Evolutionary conservation across 1,140 invertebrate species (phyloP).

Genomic region (Hypothenemus hampei): DNA sequence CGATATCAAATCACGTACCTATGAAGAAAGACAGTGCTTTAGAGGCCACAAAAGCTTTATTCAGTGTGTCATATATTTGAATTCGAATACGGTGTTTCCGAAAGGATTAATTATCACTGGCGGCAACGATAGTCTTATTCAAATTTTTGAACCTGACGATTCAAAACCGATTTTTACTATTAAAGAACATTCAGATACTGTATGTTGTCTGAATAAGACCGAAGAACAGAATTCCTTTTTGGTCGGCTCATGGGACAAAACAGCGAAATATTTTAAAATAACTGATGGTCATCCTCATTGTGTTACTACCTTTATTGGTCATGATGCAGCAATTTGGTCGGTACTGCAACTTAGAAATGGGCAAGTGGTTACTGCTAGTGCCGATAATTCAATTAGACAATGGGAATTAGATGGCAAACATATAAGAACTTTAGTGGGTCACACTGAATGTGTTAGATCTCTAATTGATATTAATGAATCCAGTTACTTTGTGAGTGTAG

Average conservation of each 20-base stretch:
- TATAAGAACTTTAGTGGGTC: conserved; percentile 55
- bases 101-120: conserved; percentile 81
- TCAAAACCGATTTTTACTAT: conserved; percentile 65
- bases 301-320: conserved; percentile 63
- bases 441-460: conserved; percentile 86
- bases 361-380: conserved; percentile 76
- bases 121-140: conserved; percentile 81
- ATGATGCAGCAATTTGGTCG: conserved; percentile 86
- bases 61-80: conserved; percentile 68
- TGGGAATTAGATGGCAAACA: conserved; percentile 63
- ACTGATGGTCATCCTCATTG: conserved; percentile 46
- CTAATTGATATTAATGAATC: conserved; percentile 64
- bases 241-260: conserved; percentile 89
- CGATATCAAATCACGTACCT: conserved; percentile 50
- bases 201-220: conserved; percentile 60
- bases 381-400: conserved; percentile 84
- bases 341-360: conserved; percentile 59
- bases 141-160: conserved; percentile 63
- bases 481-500: conserved; percentile 67
- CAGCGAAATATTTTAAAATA: conserved; percentile 74
- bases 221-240: conserved; percentile 54
- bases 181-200: conserved; percentile 74
- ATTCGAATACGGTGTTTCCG: conserved; percentile 61
- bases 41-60: conserved; percentile 84
- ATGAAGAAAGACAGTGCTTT: conserved; percentile 49